These are phyloP conservation scores for Drosophila nigromelanica DNA, from an alignment of 1,140 invertebrate species.

Conservation along the genomic window DNA sequence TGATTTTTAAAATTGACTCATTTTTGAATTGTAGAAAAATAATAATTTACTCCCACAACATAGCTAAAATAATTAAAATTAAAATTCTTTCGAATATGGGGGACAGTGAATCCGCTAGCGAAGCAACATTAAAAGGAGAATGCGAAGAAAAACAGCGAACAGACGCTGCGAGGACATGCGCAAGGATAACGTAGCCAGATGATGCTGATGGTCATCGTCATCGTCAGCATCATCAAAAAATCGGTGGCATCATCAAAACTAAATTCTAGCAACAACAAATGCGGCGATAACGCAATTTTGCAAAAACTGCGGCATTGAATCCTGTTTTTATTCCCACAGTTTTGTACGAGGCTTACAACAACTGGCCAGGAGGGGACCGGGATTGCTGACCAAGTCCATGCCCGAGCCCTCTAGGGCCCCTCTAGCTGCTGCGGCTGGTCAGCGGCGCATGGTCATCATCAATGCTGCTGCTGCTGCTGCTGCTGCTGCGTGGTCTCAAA, in stretches of 20 bases:
- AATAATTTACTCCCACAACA: neutral
- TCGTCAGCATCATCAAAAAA: conserved; percentile 43
- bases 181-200: conserved; percentile 45
- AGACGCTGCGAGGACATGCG: conserved; percentile 37
- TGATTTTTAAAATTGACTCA: no score
- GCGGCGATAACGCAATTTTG: conserved; percentile 60
- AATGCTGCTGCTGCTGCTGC: conserved; percentile 54
- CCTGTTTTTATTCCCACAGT: conserved; percentile 84
- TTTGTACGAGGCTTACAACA: conserved; percentile 72
- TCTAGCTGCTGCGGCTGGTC: conserved; percentile 39
- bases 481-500: conserved; percentile 68
- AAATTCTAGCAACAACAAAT: conserved; percentile 38
- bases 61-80: neutral
- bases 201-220: conserved; percentile 20
- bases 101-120: neutral
- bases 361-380: conserved; percentile 61
- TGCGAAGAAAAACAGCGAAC: neutral
- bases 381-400: conserved; percentile 21
- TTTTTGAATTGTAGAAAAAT: no score
- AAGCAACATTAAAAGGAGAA: conserved; percentile 23
- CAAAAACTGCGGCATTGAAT: conserved; percentile 55
- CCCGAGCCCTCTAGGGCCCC: conserved; percentile 30
- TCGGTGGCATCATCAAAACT: conserved; percentile 64
- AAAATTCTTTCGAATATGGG: neutral
- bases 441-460: conserved; percentile 76